phyloP scores from a whole-genome alignment of 64 coral and sea anemone genomes.

The Stichodactyla mertensii region DNA sequence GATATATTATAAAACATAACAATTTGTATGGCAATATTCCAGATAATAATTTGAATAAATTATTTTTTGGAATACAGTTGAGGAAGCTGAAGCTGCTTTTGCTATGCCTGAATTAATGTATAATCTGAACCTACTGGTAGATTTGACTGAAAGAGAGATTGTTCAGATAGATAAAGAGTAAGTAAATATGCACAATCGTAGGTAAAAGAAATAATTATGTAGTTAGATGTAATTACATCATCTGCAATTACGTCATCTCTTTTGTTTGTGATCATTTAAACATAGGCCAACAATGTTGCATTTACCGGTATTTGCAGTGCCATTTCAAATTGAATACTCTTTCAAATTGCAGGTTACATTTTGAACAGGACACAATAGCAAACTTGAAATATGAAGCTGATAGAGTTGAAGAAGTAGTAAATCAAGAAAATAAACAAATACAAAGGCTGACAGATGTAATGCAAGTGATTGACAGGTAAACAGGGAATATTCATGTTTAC shows the following conservation, averaged over 20 bases:
- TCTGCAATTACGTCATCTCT: background rate
- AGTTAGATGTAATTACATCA: no score
- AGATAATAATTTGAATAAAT: no score
- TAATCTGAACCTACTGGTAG: slow-evolving; percentile 82
- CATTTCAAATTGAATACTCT: background rate
- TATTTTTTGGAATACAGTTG: slow-evolving; percentile 26
- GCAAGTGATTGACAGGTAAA: slow-evolving; percentile 87
- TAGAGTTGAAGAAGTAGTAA: slow-evolving; percentile 41
- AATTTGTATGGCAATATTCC: no score
- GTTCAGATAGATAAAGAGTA: slow-evolving; percentile 95
- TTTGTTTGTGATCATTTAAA: background rate
- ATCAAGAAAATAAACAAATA: slow-evolving; percentile 82
- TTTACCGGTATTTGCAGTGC: background rate
- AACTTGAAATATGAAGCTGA: slow-evolving; percentile 94
- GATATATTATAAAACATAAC: no score
- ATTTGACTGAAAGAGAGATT: slow-evolving; percentile 89
- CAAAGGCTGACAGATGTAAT: slow-evolving; percentile 84
- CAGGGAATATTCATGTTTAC: background rate
- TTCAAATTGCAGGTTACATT: slow-evolving; percentile 51
- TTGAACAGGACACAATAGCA: slow-evolving; percentile 80
- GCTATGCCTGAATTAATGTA: slow-evolving; percentile 93
- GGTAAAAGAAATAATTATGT: background rate
- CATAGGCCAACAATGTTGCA: background rate
- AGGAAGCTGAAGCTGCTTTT: slow-evolving; percentile 82
- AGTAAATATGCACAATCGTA: slow-evolving; percentile 17